Evolutionary conservation across 2,113 vertebrate species (phyloP).

Genomic region (Stercorarius parasiticus): DNA sequence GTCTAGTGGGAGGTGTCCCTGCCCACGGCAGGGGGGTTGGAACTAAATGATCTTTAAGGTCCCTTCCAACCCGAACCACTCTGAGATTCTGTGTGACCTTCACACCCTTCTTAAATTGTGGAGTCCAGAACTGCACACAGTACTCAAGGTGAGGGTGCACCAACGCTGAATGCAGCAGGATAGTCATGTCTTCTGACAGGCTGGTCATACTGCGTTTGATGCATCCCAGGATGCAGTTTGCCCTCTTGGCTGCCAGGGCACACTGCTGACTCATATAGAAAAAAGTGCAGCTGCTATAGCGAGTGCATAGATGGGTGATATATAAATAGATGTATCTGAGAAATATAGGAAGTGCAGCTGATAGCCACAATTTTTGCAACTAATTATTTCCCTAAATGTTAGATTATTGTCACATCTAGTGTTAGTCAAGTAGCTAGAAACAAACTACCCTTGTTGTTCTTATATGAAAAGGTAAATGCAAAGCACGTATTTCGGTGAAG

Average conservation of each 20-base stretch:
- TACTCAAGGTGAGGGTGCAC: rapidly evolving
- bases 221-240: neutral
- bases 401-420: neutral
- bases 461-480: neutral
- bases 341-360: neutral
- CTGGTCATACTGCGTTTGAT: neutral
- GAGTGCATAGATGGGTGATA: neutral
- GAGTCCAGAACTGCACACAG: neutral
- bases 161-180: rapidly evolving
- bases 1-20: no score
- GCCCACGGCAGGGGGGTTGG: no score
- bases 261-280: neutral
- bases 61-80: no score
- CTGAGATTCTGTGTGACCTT: neutral
- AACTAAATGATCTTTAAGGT: no score
- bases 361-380: neutral
- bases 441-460: neutral
- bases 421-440: neutral
- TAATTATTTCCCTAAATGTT: neutral
- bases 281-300: neutral
- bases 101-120: neutral
- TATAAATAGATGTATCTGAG: neutral
- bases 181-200: neutral
- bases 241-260: neutral
- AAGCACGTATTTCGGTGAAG: neutral